Percentiles rank a stretch among this genome's conserved stretches.
phyloP scores from a whole-genome alignment of 2,888 invertebrate species.

The Herminia tarsipennalis region DNA sequence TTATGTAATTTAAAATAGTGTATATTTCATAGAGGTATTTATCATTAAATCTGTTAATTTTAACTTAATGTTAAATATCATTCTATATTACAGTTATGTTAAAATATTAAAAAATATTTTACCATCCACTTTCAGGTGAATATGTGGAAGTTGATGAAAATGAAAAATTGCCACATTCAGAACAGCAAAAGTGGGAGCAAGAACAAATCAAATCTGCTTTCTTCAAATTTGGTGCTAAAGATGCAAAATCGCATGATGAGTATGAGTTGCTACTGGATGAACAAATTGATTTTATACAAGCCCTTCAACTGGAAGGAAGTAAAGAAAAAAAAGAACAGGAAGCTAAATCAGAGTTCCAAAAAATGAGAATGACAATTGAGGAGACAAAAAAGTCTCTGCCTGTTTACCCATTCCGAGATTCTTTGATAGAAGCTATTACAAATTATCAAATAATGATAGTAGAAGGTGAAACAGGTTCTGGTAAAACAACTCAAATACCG shows the following conservation, averaged over 20 bases:
- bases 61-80: too few relatives aligned
- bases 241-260: slow-evolving; percentile 90
- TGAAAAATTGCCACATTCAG: slow-evolving; percentile 93
- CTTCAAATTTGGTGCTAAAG: slow-evolving; percentile 97
- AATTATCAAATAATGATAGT: slow-evolving; percentile 96
- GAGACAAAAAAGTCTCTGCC: slow-evolving; percentile 97
- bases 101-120: too few relatives aligned
- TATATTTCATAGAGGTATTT: too few relatives aligned
- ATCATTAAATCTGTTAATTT: too few relatives aligned
- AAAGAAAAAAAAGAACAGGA: slow-evolving; percentile 85
- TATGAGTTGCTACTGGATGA: slow-evolving; percentile 98
- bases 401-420: slow-evolving; percentile 95
- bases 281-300: slow-evolving; percentile 99
- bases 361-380: slow-evolving; percentile 92
- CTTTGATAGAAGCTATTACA: slow-evolving; percentile 95
- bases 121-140: slow-evolving; percentile 77
- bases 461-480: slow-evolving; percentile 99
- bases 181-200: slow-evolving; percentile 98
- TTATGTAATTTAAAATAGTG: too few relatives aligned
- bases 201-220: slow-evolving; percentile 97
- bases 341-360: slow-evolving; percentile 87
- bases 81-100: too few relatives aligned
- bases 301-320: slow-evolving; percentile 91
- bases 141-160: slow-evolving; percentile 94
- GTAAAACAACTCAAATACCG: slow-evolving; percentile 99